These are phyloP conservation scores for Drosophila aldrichi DNA, from an alignment of 2,888 invertebrate species.

Conservation along the genomic window DNA sequence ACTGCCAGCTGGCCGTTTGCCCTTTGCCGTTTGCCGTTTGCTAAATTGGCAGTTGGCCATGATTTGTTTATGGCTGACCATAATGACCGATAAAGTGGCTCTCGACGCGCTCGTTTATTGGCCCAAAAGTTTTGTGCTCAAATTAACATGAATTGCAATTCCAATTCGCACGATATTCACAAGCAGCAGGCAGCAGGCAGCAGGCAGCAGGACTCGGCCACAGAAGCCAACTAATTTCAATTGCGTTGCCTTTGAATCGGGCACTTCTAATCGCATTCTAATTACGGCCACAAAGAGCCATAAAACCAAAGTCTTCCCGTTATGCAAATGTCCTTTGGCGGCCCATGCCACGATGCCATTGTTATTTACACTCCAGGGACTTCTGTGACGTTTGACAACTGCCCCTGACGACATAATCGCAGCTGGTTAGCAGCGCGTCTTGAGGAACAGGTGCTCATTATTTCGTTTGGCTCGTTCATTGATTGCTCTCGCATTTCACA, in stretches of 20 bases:
- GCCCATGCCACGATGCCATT: background rate
- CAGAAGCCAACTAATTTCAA: slow-evolving; percentile 28
- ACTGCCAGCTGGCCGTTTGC: slow-evolving; percentile 15
- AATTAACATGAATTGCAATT: slow-evolving; percentile 69
- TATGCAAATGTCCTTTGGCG: slow-evolving; percentile 43
- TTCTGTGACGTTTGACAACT: slow-evolving; percentile 25
- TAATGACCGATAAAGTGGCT: slow-evolving; percentile 68
- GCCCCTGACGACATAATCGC: slow-evolving; percentile 20
- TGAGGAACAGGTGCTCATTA: slow-evolving; percentile 24
- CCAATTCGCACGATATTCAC: slow-evolving; percentile 66
- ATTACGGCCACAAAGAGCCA: slow-evolving; percentile 38
- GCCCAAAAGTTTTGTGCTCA: slow-evolving; percentile 53
- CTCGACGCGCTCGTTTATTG: slow-evolving; percentile 50
- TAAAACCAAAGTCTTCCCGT: slow-evolving; percentile 24
- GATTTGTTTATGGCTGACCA: slow-evolving; percentile 67
- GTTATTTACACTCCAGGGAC: slow-evolving; percentile 4
- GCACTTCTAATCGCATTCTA: slow-evolving; percentile 45
- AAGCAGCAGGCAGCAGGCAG: slow-evolving; percentile 19
- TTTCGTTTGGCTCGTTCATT: slow-evolving; percentile 3
- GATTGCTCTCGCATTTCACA: slow-evolving; percentile 9
- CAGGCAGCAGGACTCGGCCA: slow-evolving; percentile 17
- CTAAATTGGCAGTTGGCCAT: slow-evolving; percentile 49
- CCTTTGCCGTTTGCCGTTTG: slow-evolving; percentile 2
- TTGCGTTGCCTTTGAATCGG: slow-evolving; percentile 38
- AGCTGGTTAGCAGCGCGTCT: slow-evolving; percentile 1